Percentiles rank a stretch among this genome's conserved stretches.
Evolutionary conservation across 2,797 vertebrate species (phyloP).

Genomic region (Geotrypetes seraphini): DNA sequence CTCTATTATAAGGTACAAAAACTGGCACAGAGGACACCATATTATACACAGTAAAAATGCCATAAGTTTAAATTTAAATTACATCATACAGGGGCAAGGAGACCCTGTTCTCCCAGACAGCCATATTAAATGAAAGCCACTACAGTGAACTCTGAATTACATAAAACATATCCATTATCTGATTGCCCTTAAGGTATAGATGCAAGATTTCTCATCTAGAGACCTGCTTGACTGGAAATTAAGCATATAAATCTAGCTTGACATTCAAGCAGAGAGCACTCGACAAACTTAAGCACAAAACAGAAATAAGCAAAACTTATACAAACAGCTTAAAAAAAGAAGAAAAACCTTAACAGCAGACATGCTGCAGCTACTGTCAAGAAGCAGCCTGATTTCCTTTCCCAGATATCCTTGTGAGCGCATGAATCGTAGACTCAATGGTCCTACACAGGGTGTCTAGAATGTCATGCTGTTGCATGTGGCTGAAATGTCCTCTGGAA

Average conservation of each 20-base stretch:
- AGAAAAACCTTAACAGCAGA: slow-evolving; percentile 55
- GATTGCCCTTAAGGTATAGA: slow-evolving; percentile 75
- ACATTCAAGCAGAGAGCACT: slow-evolving; percentile 77
- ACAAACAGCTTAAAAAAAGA: slow-evolving; percentile 44
- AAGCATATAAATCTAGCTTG: slow-evolving; percentile 72
- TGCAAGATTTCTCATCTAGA: slow-evolving; percentile 52
- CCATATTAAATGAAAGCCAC: slow-evolving; percentile 88
- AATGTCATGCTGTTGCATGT: slow-evolving; percentile 77
- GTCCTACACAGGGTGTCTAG: slow-evolving; percentile 93
- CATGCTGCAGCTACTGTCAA: slow-evolving; percentile 81
- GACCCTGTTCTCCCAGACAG: slow-evolving; percentile 82
- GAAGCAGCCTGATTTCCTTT: slow-evolving; percentile 80
- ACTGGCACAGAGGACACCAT: slow-evolving; percentile 95
- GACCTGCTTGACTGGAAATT: slow-evolving; percentile 64
- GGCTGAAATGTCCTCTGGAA: slow-evolving; percentile 67
- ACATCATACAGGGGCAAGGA: slow-evolving; percentile 62
- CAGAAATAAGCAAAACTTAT: slow-evolving; percentile 66
- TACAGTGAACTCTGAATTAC: slow-evolving; percentile 75
- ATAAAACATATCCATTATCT: slow-evolving; percentile 75
- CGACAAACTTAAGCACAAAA: slow-evolving; percentile 74
- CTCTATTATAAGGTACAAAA: slow-evolving; percentile 93
- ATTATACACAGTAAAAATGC: slow-evolving; percentile 98
- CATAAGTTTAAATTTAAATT: slow-evolving; percentile 99
- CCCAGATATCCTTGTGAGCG: slow-evolving; percentile 81
- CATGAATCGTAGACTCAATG: slow-evolving; percentile 87